A percentile compares a stretch with the other conserved stretches of the same genome.
Evolutionary conservation across 1,140 invertebrate species (phyloP).

Genomic region (Mactra quadrangularis): DNA sequence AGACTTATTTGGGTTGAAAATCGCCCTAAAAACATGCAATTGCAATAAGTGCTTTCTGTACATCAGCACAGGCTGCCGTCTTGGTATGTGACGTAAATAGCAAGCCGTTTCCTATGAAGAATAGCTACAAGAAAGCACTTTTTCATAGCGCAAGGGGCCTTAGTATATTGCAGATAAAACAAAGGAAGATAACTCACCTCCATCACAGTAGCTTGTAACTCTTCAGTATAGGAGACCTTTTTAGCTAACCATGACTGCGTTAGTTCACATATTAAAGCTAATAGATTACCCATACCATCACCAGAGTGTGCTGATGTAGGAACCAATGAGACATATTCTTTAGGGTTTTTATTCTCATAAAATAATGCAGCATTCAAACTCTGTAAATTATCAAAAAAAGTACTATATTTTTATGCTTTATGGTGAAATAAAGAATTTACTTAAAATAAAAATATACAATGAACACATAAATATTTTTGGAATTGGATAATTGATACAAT

Average conservation of each 20-base stretch:
- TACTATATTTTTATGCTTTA: too few relatives aligned
- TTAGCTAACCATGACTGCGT: slow-evolving; percentile 96
- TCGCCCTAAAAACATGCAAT: too few relatives aligned
- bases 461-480: too few relatives aligned
- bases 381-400: slow-evolving; percentile 82
- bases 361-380: slow-evolving; percentile 97
- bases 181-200: slow-evolving; percentile 86
- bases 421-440: too few relatives aligned
- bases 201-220: slow-evolving; percentile 98
- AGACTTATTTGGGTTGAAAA: not conserved
- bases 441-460: too few relatives aligned
- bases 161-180: too few relatives aligned
- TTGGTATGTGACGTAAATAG: too few relatives aligned
- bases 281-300: slow-evolving; percentile 99
- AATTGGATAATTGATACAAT: too few relatives aligned
- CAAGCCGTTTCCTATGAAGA: too few relatives aligned
- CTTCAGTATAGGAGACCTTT: slow-evolving; percentile 95
- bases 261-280: slow-evolving; percentile 95
- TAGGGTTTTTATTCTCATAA: slow-evolving; percentile 97
- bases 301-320: slow-evolving; percentile 98
- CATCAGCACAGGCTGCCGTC: too few relatives aligned
- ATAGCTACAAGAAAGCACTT: too few relatives aligned
- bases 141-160: not conserved
- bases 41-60: too few relatives aligned
- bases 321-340: slow-evolving; percentile 96